These are phyloP conservation scores for Corythornis cristatus DNA, from an alignment of 2,113 vertebrate genomes.

Conservation along the genomic window DNA sequence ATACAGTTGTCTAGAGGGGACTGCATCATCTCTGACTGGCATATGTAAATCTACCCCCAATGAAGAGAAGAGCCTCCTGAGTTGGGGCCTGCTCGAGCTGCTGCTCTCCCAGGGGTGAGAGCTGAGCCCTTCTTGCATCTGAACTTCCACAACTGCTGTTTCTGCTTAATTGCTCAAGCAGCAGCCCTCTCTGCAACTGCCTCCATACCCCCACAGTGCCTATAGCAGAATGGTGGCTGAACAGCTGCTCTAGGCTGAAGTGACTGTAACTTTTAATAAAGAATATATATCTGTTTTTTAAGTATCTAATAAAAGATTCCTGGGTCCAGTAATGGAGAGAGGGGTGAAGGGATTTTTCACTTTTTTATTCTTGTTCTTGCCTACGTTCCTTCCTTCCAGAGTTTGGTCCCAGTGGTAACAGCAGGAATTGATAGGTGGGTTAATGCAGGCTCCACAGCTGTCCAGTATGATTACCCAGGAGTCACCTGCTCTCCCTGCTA, in stretches of 20 bases:
- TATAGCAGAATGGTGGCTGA: accelerated
- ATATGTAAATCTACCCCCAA: not conserved
- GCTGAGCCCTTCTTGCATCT: not conserved
- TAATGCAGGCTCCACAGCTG: not conserved
- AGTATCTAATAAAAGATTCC: not conserved
- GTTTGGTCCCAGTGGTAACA: not conserved
- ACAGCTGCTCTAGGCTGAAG: not conserved
- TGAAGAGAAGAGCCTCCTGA: not conserved
- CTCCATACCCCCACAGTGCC: not conserved
- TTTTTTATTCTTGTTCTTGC: not conserved
- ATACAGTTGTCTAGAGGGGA: not conserved
- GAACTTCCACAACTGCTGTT: accelerated
- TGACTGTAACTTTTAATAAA: not conserved
- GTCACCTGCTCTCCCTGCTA: not conserved
- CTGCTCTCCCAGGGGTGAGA: not conserved
- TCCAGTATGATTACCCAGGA: not conserved
- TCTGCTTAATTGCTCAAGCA: not conserved
- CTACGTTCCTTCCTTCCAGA: accelerated
- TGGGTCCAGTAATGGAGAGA: not conserved
- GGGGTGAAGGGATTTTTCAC: not conserved
- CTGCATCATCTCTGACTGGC: not conserved
- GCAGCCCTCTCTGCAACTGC: not conserved
- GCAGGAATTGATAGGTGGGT: not conserved
- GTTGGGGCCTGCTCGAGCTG: not conserved
- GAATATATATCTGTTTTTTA: not conserved